These are phyloP conservation scores for Cheilosia soror DNA, from an alignment of 2,888 invertebrate species.

Conservation along the genomic window DNA sequence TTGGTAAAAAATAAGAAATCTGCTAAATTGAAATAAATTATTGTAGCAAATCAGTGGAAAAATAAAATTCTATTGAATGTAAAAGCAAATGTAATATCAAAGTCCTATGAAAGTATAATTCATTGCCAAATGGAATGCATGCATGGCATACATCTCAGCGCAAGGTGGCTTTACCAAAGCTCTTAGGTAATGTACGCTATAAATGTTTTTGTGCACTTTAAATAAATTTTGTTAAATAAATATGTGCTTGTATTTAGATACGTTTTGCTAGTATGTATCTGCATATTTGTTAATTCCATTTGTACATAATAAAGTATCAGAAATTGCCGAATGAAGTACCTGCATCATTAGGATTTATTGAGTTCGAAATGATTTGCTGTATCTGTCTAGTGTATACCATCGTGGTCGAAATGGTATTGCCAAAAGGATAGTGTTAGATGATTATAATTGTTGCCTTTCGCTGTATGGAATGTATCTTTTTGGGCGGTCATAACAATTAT, in stretches of 20 bases:
- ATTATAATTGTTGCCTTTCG: constrained; percentile 20
- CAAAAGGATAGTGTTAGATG: constrained; percentile 12
- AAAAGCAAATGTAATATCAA: constrained; percentile 12
- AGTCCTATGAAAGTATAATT: constrained; percentile 38
- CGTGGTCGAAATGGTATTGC: constrained; percentile 3
- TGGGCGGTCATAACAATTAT: constrained; percentile 12
- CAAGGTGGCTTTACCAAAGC: constrained; percentile 83
- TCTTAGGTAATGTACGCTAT: constrained; percentile 81
- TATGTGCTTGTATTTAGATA: too few species aligned
- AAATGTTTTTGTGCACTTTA: constrained; percentile 20
- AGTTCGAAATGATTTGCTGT: constrained; percentile 1
- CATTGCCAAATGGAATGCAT: constrained; percentile 81
- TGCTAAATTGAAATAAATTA: not conserved
- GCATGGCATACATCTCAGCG: constrained; percentile 83
- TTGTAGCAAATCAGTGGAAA: not conserved
- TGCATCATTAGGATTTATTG: constrained; percentile 22
- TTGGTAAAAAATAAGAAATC: not conserved
- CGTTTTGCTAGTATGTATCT: too few species aligned
- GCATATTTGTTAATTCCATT: too few species aligned
- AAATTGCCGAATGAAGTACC: constrained; percentile 14
- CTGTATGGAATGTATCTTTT: constrained; percentile 2
- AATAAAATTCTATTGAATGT: not conserved
- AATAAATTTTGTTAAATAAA: too few species aligned
- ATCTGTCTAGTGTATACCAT: not conserved
- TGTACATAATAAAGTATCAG: not conserved